Evolutionary conservation across 2,113 vertebrate genomes (phyloP), one percentile per base, ranked within the genome.

Genomic region (Vulpes vulpes): DNA sequence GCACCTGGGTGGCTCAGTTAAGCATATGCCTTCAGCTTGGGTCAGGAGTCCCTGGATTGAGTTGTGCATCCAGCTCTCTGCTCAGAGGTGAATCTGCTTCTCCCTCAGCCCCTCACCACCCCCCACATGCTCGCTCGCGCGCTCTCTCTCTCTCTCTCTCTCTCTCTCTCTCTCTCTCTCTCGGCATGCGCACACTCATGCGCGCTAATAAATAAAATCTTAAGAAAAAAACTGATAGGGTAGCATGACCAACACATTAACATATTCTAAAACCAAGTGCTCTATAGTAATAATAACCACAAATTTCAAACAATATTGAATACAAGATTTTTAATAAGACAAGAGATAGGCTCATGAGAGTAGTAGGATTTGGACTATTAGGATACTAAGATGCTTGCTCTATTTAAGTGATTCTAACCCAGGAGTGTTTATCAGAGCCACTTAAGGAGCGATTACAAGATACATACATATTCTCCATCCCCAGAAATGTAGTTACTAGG

Each of bases 351-450:
- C 81, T 94, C 11, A 60, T 35, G 0, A 92, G 32, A 86, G 30
- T 84, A 92, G 30, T 38, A 84, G 11, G 30, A 78, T 59, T 74
- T 93, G 43, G 88, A 82, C 9, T 79, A 91, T 43, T 62, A 80
- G 88, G 49, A 91, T 49, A 57, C 59, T 43, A 90, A 83, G 22
- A 79, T 43, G 27, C 22, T 57, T 91, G 32, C 53, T 85, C 25
- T 86, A 74, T 38, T 80, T 51, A 67, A 83, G 60, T 32, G 30
- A 93, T 59, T 78, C 32, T 89, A 81, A 80, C 8, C 25, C 67
- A 96, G 49, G 11, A 89, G 22, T 51, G 16, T 57, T 94, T 38
- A 94, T 23, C 51, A 93, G 62, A 93, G 60, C 32, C 83, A 95
- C 23, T 8, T 91, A 20, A 81, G 38, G 11, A 93, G 12, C 64